Conservation (phyloP, 2,113 vertebrate genomes). For the Phaetusa simplex region DNA sequence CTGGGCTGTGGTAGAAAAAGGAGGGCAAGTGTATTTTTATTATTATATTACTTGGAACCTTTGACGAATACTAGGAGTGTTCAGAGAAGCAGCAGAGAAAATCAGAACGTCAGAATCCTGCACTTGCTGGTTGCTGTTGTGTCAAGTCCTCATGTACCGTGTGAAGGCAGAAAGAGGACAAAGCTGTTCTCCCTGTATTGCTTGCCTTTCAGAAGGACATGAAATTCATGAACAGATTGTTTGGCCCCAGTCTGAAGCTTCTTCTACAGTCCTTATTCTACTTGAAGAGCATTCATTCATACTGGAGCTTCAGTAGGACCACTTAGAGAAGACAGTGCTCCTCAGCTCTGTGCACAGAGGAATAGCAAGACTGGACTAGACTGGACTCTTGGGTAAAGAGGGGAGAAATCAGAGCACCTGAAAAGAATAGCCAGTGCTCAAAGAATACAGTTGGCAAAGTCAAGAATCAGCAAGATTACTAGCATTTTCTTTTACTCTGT, state of each 20-base stretch:
- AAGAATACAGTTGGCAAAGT: neutral
- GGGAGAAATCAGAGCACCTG: neutral
- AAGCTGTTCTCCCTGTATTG: rapidly evolving
- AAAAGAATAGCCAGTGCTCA: neutral
- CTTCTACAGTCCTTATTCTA: neutral
- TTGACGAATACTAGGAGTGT: neutral
- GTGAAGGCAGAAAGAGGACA: neutral
- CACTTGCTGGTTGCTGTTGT: neutral
- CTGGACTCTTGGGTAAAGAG: neutral
- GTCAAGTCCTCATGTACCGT: rapidly evolving
- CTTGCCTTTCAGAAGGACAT: neutral
- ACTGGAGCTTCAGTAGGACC: neutral
- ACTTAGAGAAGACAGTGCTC: neutral
- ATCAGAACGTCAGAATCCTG: neutral
- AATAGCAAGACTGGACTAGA: neutral
- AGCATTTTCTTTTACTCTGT: neutral
- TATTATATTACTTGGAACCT: neutral
- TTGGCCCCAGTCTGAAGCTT: neutral
- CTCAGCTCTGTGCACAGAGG: neutral
- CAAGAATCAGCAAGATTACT: neutral
- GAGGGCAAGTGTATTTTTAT: neutral
- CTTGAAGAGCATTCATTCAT: neutral
- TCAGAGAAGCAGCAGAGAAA: neutral
- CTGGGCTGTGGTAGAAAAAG: neutral
- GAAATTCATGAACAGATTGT: neutral